Conservation (phyloP, 1,140 invertebrate genomes). For the Musca vetustissima region DNA sequence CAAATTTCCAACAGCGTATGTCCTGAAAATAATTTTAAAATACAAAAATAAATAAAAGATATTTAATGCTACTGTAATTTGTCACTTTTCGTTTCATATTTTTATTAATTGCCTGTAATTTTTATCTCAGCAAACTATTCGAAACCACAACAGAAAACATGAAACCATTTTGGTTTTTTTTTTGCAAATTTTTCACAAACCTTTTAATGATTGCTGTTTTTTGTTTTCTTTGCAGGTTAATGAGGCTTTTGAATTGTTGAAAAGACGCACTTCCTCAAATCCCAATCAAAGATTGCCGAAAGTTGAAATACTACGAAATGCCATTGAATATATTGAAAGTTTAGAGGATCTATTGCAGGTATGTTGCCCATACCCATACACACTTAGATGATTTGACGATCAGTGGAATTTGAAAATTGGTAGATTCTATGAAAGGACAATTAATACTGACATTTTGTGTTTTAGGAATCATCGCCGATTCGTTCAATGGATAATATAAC, state of each 20-base stretch:
- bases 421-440: too few species aligned
- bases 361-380: too few species aligned
- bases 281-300: slow-evolving; percentile 94
- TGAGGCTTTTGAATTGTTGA: slow-evolving; percentile 95
- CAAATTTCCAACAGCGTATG: too few species aligned
- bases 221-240: slow-evolving; percentile 72
- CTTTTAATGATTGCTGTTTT: neutral
- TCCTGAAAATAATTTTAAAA: too few species aligned
- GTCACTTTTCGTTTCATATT: too few species aligned
- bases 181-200: neutral
- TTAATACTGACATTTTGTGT: neutral
- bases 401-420: too few species aligned
- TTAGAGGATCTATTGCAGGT: slow-evolving; percentile 81
- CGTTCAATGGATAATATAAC: slow-evolving; percentile 48
- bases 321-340: slow-evolving; percentile 97
- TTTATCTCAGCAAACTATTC: neutral
- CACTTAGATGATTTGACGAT: too few species aligned
- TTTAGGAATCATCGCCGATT: slow-evolving; percentile 47
- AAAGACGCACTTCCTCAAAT: slow-evolving; percentile 89
- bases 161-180: neutral
- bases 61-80: too few species aligned
- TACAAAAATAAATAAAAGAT: too few species aligned
- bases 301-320: slow-evolving; percentile 94
- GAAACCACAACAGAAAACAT: neutral
- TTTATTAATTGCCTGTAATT: slow-evolving; percentile 13